Percentiles rank a stretch among this genome's conserved stretches.
These are phyloP conservation scores for Sebastes trivittatus DNA, from an alignment of 2,797 vertebrate species.

Conservation along the genomic window DNA sequence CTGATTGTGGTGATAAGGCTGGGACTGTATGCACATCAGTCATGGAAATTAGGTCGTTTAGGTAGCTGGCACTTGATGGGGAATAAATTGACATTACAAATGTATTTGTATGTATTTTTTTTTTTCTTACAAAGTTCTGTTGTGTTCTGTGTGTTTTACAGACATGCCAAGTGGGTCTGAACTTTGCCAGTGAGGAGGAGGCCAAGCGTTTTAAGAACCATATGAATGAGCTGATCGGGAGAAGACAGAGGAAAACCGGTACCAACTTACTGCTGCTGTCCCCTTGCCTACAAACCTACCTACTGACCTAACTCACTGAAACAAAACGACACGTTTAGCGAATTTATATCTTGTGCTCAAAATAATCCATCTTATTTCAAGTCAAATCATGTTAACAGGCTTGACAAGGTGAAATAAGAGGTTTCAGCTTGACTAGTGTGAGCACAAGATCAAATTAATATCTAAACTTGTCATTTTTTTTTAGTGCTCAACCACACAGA, in stretches of 20 bases:
- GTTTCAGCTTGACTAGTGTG: not conserved
- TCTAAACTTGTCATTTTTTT: slow-evolving; percentile 44
- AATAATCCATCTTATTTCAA: not conserved
- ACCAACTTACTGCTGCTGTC: slow-evolving; percentile 11
- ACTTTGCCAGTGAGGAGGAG: slow-evolving; percentile 97
- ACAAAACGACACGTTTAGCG: slow-evolving; percentile 26
- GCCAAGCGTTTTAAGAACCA: slow-evolving; percentile 87
- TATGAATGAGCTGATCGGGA: slow-evolving; percentile 83
- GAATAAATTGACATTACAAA: not conserved
- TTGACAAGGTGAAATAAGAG: not conserved
- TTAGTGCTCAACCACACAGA: not conserved
- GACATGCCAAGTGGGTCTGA: slow-evolving; percentile 93
- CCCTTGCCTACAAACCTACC: not conserved
- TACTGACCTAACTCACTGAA: not conserved
- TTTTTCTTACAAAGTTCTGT: not conserved
- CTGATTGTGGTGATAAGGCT: not conserved
- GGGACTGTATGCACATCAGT: not conserved
- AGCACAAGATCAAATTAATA: slow-evolving; percentile 6
- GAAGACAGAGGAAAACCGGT: slow-evolving; percentile 92
- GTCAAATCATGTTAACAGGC: not conserved
- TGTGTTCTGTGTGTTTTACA: slow-evolving; percentile 35
- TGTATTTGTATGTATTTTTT: not conserved
- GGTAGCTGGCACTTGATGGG: not conserved
- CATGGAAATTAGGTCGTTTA: not conserved
- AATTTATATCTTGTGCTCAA: slow-evolving; percentile 6